phyloP scores from a whole-genome alignment of 2,888 invertebrate species.

The Labia minor region DNA sequence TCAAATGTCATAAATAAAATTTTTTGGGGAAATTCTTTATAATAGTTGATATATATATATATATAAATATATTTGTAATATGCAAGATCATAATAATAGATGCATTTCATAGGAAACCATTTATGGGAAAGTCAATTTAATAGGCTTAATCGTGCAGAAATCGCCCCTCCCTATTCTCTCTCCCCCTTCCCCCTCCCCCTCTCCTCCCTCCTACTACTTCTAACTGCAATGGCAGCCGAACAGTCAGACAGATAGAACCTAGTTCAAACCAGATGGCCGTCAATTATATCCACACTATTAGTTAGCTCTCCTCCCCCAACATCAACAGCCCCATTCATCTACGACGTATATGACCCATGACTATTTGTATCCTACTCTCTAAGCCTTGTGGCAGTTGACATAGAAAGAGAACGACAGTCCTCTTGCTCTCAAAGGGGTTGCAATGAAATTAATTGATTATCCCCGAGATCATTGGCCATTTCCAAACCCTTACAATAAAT shows the following conservation, averaged over 20 bases:
- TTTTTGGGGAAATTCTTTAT: no score
- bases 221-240: neutral
- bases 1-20: no score
- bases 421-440: no score
- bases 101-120: neutral
- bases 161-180: neutral
- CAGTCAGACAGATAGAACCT: neutral
- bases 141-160: constrained; percentile 13
- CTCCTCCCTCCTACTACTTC: no score
- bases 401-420: neutral
- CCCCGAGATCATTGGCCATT: no score
- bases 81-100: neutral
- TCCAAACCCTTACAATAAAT: no score
- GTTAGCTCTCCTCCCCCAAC: neutral
- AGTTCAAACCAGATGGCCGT: neutral
- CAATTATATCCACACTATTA: constrained; percentile 13
- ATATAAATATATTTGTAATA: no score
- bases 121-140: constrained; percentile 2
- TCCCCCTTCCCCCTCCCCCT: neutral
- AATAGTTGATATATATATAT: no score
- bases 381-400: constrained; percentile 8
- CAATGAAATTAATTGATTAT: no score
- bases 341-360: neutral
- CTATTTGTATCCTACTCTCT: neutral
- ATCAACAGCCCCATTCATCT: constrained; percentile 8